Evolutionary conservation across 2,113 vertebrate genomes (phyloP), one percentile per base, ranked within the genome.

Genomic region (Pitta sordida): DNA sequence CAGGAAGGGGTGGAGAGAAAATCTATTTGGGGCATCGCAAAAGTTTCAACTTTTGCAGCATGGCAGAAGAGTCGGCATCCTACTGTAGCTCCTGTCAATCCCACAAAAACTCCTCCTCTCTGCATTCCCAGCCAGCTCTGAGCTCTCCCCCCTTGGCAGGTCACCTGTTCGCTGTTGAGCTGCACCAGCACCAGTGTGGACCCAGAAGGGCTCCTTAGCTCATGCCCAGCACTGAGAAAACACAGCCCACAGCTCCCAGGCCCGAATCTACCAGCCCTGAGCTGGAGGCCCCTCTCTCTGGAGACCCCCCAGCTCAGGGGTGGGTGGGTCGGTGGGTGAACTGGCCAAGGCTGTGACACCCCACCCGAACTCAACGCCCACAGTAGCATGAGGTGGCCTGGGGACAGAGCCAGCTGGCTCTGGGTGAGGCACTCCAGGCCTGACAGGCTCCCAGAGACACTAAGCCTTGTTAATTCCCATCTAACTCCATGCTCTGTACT

Each of bases 81-180:
- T 1, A 1, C 6, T 0, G 3, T 36, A 56, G 86, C 53, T 87
- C 52, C 36, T 56, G 44, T 16, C 15, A 20, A 11, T 7, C n/a
- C 36, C 69, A 81, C 60, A 80, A 69, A 83, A 89, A 13, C 22
- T 77, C 77, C 78, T 74, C 88, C 55, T 43, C 83, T 71, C 34
- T 51, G n/a, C 15, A 1, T 7, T 60, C 36, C 5, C 84, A 65
- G 41, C 43, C 88, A 78, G 55, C 64, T 65, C 36, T 22, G 24
- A 86, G 59, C 63, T 27, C 41, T 48, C 53, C 44, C 46, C 73
- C 68, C 87, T 22, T 91, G 90, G 84, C 64, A 83, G 32, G 36
- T 83, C 37, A 86, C 86, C 93, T 88, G 76, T 53, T 36, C 51
- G 83, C 55, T 85, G 32, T 11, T 76, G 12, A 16, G 44, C 10